phyloP scores from a whole-genome alignment of 2,888 invertebrate genomes.

The Cheilosia vulpina region DNA sequence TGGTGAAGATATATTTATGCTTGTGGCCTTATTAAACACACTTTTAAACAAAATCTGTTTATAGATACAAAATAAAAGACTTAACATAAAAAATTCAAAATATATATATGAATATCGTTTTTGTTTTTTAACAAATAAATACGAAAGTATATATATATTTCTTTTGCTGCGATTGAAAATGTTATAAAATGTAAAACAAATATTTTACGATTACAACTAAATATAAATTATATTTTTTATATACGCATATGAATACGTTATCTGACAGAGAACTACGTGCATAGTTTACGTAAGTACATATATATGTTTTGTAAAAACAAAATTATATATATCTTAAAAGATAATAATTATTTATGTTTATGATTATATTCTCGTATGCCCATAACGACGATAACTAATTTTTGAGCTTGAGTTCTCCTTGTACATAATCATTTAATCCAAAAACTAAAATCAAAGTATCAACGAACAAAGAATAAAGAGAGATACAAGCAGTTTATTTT shows the following conservation, averaged over 20 bases:
- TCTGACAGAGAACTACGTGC: conserved; percentile 44
- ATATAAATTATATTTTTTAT: conserved; percentile 70
- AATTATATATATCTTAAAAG: conserved; percentile 5
- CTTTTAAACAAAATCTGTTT: conserved; percentile 29
- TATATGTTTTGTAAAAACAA: conserved; percentile 57
- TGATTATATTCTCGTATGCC: conserved; percentile 54
- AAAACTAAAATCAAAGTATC: conserved; percentile 31
- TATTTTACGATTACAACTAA: conserved; percentile 57
- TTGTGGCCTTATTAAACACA: conserved; percentile 71
- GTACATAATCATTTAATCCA: conserved; percentile 62
- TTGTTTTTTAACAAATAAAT: conserved; percentile 7
- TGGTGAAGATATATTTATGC: conserved; percentile 61
- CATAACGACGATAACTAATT: conserved; percentile 10
- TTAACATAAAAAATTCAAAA: conserved; percentile 38
- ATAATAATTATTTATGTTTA: conserved; percentile 34
- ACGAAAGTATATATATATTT: conserved; percentile 63
- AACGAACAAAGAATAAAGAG: conserved; percentile 60
- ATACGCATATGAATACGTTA: conserved; percentile 78
- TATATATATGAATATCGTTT: conserved; percentile 38
- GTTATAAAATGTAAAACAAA: conserved; percentile 32
- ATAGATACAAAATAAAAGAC: conserved; percentile 54
- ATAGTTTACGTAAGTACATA: conserved; percentile 43
- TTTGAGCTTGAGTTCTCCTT: conserved; percentile 34
- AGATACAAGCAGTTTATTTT: conserved; percentile 18
- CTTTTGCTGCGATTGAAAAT: conserved; percentile 66